Evolutionary conservation across 2,888 invertebrate species (phyloP), one percentile per base, ranked within the genome.

Genomic region (Sepiola atlantica): DNA sequence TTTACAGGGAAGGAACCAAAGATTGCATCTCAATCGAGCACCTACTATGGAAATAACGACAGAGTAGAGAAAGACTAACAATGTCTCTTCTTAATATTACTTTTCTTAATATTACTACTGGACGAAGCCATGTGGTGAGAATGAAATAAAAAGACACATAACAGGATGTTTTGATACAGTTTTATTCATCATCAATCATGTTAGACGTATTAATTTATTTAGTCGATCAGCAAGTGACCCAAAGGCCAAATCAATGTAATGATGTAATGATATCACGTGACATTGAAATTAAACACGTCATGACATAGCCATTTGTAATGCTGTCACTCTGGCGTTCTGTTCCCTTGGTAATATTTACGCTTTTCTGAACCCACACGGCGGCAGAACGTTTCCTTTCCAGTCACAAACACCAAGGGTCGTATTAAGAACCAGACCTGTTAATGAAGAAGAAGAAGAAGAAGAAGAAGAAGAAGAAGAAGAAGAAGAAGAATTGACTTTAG

Each of bases 381-480:
- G 95, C 92, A 94, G 95, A 0, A 96, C 96, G 57, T 96, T 95
- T 18, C 91, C 94, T 3, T 96, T 96, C 96, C 96, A 96, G 61
- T 96, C 96, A 94, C 96, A 96, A 32, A 96, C 95, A 92, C 95
- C 95, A 55, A 95, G 91, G 1, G 95, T 95, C 10, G 95, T 94
- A 93, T 96, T 96, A 95, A 96, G 96, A 32, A 96, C 95, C 16
- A 96, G 95, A 94, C 95, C 96, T 96, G 95, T 21, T 94, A 95
- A 93, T 90, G 21, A 91, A 90, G 90, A 24, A 91, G 0, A 35
- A 45, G 8, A n/a, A 45, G 8, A 45, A 45, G 45, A 45, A 45
- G 45, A 45, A 45, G n/a, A n/a, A n/a, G n/a, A n/a, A n/a, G n/a
- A n/a, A n/a, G n/a, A n/a, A n/a, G n/a, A n/a, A n/a, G n/a, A n/a